A percentile compares a stretch with the other conserved stretches of the same genome.
These are phyloP conservation scores for Hippocampus zosterae DNA, from an alignment of 2,113 vertebrate genomes.

Conservation along the genomic window DNA sequence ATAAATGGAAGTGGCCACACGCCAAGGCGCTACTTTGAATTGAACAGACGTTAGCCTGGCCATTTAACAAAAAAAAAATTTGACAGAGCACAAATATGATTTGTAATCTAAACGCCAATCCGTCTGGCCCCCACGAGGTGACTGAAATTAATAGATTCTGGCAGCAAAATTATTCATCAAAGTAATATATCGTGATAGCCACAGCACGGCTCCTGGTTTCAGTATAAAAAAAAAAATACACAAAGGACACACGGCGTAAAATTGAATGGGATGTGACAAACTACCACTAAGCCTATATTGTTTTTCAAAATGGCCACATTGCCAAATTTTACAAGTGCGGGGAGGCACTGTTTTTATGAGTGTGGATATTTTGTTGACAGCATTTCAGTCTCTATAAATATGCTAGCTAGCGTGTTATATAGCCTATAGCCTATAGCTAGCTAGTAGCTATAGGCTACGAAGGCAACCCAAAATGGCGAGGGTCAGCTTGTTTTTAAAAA, in stretches of 20 bases:
- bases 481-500: background rate
- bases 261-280: background rate
- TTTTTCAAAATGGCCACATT: background rate
- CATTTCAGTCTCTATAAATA: background rate
- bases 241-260: background rate
- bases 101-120: slow-evolving; percentile 19
- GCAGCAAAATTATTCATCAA: slow-evolving; percentile 4
- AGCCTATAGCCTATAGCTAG: too few species aligned
- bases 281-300: background rate
- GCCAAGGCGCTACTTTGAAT: slow-evolving; percentile 22
- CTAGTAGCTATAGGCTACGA: background rate
- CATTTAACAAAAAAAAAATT: background rate
- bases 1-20: slow-evolving; percentile 22
- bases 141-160: slow-evolving; percentile 20
- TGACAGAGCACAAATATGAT: slow-evolving; percentile 25
- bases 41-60: slow-evolving; percentile 12
- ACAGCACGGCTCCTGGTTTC: background rate
- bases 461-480: background rate
- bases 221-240: background rate
- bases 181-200: background rate
- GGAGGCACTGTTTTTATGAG: slow-evolving; percentile 2
- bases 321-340: background rate
- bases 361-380: background rate
- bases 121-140: background rate
- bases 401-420: background rate